phyloP scores from a whole-genome alignment of 2,888 invertebrate genomes.

The Tenthredo distinguenda region DNA sequence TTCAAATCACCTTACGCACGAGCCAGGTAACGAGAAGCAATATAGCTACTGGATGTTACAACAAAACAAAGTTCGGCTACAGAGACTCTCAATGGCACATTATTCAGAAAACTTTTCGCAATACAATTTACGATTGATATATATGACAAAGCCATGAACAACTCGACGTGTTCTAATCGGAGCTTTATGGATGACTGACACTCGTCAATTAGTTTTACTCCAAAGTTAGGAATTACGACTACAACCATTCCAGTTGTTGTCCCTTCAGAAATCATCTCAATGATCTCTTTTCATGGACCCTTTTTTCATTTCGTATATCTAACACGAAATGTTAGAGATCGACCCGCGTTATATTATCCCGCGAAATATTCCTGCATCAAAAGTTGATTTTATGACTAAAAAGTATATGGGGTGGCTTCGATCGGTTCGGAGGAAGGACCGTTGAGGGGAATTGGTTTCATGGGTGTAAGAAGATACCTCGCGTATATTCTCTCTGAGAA shows the following conservation, averaged over 20 bases:
- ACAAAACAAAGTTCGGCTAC: neutral
- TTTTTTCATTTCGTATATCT: no score
- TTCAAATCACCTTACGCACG: conserved; percentile 8
- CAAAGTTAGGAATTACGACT: neutral
- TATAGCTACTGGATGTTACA: neutral
- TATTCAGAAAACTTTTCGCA: neutral
- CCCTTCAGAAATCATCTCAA: neutral
- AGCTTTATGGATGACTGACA: neutral
- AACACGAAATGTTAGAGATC: neutral
- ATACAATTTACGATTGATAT: neutral
- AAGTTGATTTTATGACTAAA: neutral
- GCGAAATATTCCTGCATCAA: neutral
- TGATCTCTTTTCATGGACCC: neutral
- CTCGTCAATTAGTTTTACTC: neutral
- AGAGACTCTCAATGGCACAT: neutral
- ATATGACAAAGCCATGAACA: conserved; percentile 10
- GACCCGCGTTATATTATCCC: neutral
- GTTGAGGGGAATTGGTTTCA: neutral
- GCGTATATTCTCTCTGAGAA: neutral
- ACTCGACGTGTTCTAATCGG: neutral
- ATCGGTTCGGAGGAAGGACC: neutral
- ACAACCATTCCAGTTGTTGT: neutral
- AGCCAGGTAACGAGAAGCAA: neutral
- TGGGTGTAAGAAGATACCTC: neutral
- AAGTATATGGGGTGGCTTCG: neutral